Conservation (phyloP, 2,888 invertebrate species). For the Dioctria linearis region DNA sequence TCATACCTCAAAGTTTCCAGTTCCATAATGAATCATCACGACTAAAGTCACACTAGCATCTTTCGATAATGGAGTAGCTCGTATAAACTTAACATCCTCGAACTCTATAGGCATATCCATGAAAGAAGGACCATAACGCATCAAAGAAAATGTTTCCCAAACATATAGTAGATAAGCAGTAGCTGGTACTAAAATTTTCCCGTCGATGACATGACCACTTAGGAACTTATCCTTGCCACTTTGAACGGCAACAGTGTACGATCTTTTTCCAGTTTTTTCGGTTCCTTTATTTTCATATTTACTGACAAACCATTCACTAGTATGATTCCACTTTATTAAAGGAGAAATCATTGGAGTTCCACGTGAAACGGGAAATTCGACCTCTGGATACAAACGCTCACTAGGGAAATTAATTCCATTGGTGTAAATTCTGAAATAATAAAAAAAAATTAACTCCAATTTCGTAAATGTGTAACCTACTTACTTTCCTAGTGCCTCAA, state of each 20-base stretch:
- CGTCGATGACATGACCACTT: slow-evolving; percentile 88
- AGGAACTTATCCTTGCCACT: slow-evolving; percentile 82
- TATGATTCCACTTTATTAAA: slow-evolving; percentile 91
- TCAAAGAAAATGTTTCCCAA: slow-evolving; percentile 84
- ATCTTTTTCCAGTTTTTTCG: slow-evolving; percentile 78
- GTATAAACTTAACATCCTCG: slow-evolving; percentile 86
- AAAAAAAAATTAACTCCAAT: slow-evolving; percentile 59
- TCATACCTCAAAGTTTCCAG: slow-evolving; percentile 75
- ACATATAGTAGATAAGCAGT: slow-evolving; percentile 86
- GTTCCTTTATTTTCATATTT: slow-evolving; percentile 79
- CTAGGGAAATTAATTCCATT: slow-evolving; percentile 83
- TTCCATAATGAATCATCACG: slow-evolving; percentile 76
- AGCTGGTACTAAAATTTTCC: slow-evolving; percentile 81
- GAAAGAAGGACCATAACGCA: slow-evolving; percentile 77
- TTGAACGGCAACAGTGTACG: slow-evolving; percentile 74
- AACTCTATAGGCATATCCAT: slow-evolving; percentile 85
- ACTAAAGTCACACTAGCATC: slow-evolving; percentile 74
- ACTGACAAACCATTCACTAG: slow-evolving; percentile 82
- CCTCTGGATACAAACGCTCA: slow-evolving; percentile 81
- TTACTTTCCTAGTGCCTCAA: slow-evolving; percentile 71
- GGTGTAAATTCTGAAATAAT: slow-evolving; percentile 78
- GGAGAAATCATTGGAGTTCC: slow-evolving; percentile 90
- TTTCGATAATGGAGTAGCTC: slow-evolving; percentile 85
- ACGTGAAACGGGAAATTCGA: slow-evolving; percentile 87
- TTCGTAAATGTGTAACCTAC: slow-evolving; percentile 62